Evolutionary conservation across 2,113 vertebrate genomes (phyloP), one percentile per base, ranked within the genome.

Genomic region (Sorex fumeus): DNA sequence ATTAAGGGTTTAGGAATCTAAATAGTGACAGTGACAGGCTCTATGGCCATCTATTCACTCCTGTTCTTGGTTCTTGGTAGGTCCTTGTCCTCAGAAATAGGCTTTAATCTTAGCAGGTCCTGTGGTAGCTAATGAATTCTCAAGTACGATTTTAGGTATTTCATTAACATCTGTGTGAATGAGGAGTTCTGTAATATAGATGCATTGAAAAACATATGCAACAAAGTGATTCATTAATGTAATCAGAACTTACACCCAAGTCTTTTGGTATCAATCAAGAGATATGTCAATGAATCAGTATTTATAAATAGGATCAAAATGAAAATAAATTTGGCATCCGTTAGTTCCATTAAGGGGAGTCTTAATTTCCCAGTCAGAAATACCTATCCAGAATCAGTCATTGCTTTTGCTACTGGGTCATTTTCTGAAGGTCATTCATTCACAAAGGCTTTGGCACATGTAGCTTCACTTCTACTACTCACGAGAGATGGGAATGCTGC

Each of bases 1-100:
- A 2, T 92, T 92, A 78, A 81, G 89, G 88, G 87, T 84, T 95
- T 81, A 75, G 77, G 91, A 90, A 86, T 93, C 92, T 95, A 83
- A 88, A 76, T 40, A 87, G 84, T 74, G 88, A 94, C 0, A 1
- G 81, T 88, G 93, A 91, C 95, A 94, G 25, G 57, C 84, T 78
- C 71, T 25, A 19, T 13, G 84, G n/a, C 67, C 72, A 32, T 72
- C 86, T 47, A 10, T 64, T 81, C 69, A 27, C 21, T 79, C n/a
- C 3, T n/a, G 32, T 23, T 64, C 6, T 27, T 10, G 83, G 34
- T 47, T 40, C 8, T 70, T 47, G 72, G 69, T 27, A 71, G 66
- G 32, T 50, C 70, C 84, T 72, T 86, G 21, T 23, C 89, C 88
- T 69, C 36, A 62, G 25, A 21, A 16, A 0, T 30, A 45, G 36